A percentile compares a stretch with the other conserved stretches of the same genome.
phyloP scores from a whole-genome alignment of 2,797 vertebrate genomes.

The Lepus townsendii region DNA sequence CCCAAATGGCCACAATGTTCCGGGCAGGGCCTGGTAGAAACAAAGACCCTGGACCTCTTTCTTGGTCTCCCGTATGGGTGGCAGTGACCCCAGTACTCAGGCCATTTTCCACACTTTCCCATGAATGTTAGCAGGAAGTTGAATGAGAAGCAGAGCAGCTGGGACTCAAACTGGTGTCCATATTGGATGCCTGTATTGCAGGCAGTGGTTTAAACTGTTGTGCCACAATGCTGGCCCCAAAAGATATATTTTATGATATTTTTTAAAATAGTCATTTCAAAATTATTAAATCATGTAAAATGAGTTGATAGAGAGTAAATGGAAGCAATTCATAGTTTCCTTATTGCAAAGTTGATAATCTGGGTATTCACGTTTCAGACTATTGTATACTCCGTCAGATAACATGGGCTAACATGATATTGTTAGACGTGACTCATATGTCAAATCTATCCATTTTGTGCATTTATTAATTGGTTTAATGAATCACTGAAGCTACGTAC shows the following conservation, averaged over 20 bases:
- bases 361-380: background rate
- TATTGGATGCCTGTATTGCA: too few relatives aligned
- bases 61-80: too few relatives aligned
- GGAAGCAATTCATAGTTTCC: background rate
- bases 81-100: too few relatives aligned
- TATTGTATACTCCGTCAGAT: background rate
- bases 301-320: background rate
- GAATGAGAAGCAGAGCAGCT: too few relatives aligned
- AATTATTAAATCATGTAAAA: background rate
- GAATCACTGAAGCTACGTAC: background rate
- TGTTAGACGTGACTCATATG: background rate
- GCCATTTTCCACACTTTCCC: too few relatives aligned
- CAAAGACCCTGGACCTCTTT: too few relatives aligned
- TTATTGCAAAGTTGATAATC: background rate
- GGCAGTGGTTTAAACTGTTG: too few relatives aligned
- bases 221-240: background rate
- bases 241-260: background rate
- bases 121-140: too few relatives aligned
- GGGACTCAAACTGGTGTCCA: too few relatives aligned
- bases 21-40: too few relatives aligned
- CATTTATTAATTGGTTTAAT: background rate
- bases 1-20: too few relatives aligned
- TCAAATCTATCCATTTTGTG: background rate
- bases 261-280: conserved; percentile 8
- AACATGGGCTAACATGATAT: background rate